Evolutionary conservation across 2,888 invertebrate species (phyloP).

Genomic region (Epistrophe grossulariae): DNA sequence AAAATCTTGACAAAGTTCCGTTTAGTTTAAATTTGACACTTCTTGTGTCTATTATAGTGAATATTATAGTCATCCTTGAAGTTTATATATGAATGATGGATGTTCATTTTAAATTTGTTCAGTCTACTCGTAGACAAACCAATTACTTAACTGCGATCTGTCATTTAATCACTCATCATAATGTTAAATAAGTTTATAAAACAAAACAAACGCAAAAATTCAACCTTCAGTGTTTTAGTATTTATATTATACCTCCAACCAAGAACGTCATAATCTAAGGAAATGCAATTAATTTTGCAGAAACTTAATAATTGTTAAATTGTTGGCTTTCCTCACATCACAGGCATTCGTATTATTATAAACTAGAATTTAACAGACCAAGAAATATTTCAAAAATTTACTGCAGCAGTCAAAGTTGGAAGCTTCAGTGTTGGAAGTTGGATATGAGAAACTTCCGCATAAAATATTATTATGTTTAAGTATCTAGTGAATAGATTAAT

Average conservation of each 20-base stretch:
- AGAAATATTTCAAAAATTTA: constrained; percentile 19
- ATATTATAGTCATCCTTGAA: not conserved
- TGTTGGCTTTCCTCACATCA: not conserved
- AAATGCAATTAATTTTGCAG: constrained; percentile 20
- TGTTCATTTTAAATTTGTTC: not conserved
- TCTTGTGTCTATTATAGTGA: not conserved
- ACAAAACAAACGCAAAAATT: not conserved
- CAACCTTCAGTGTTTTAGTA: not conserved
- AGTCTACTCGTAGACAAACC: not conserved
- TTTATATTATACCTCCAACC: too few species aligned
- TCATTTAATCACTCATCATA: constrained; percentile 10
- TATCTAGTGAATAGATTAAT: not conserved
- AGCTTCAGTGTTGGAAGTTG: not conserved
- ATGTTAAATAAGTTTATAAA: not conserved
- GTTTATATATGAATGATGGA: not conserved
- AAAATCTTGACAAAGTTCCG: not conserved
- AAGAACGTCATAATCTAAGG: constrained; percentile 8
- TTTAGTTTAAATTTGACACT: not conserved
- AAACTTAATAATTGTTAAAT: constrained; percentile 18
- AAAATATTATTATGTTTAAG: not conserved
- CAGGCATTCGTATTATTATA: not conserved
- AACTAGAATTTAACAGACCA: constrained; percentile 29
- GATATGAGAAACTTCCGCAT: constrained; percentile 21
- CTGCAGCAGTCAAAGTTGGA: not conserved
- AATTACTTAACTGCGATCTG: not conserved